Base-by-base conservation (phyloP, 2,797 vertebrate species). In the Rhinichthys osculus region DNA sequence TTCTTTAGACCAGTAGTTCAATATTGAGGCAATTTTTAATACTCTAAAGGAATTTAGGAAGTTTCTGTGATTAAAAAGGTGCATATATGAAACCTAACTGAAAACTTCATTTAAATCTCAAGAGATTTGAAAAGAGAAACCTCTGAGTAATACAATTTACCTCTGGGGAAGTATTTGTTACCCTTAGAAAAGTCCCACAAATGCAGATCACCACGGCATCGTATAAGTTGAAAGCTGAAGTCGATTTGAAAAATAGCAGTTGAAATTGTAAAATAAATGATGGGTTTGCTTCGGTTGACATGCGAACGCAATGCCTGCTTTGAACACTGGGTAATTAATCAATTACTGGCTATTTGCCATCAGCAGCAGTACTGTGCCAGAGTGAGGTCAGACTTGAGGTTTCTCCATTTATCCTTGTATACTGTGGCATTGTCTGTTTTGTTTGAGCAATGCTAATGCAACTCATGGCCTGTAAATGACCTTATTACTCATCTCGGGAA, bases 281-380 rank as follows among this genome's bases (percentile, higher is more conserved):
- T 79, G 82, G 86, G 71, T 83, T 82, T 14, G 7, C 72, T 19
- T 85, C 17, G 42, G 57, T 44, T 89, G 89, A 90, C 89, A 89
- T 86, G 88, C 80, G 85, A 90, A 89, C 64, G 81, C 78, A 72
- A 69, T 62, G 47, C 23, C 30, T 71, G 81, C 72, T 89, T 87
- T 81, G 84, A 85, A 88, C 14, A 27, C 33, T 17, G 81, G 80
- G 81, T 89, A 86, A 89, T 90, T 89, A 81, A 90, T 90, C 85
- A 90, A 85, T 90, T 86, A 88, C 87, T 87, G 87, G 87, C 86
- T 86, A 83, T 90, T 88, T 85, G 86, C 80, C 69, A 78, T 89
- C 83, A 87, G 76, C 50, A 40, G 70, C 35, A 66, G 86, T 85
- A 85, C 78, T 54, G 16, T 87, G 88, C 85, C 88, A 85, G 35